phyloP scores from a whole-genome alignment of 2,113 vertebrate genomes.

The Leucoraja erinaceus region DNA sequence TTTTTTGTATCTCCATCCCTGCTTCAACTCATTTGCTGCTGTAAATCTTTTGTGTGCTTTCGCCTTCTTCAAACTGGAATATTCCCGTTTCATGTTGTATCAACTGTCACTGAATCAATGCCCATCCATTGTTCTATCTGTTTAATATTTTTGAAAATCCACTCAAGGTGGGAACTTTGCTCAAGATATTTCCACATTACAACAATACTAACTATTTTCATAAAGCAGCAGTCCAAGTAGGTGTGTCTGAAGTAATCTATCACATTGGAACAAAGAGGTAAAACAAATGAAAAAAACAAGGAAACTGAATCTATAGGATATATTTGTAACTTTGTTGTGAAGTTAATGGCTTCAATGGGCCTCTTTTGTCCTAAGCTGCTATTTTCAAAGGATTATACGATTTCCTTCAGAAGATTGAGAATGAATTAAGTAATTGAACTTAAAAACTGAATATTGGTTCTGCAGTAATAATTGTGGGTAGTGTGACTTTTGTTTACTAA shows the following conservation, averaged over 20 bases:
- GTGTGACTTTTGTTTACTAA: background rate
- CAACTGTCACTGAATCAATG: background rate
- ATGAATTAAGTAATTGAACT: conserved; percentile 30
- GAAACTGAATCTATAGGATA: background rate
- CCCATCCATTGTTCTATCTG: background rate
- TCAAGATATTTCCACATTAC: background rate
- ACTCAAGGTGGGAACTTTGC: background rate
- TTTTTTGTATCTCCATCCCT: background rate
- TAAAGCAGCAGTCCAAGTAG: background rate
- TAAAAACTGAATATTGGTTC: conserved; percentile 26
- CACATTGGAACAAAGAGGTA: background rate
- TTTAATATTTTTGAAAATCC: background rate
- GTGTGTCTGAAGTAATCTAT: background rate
- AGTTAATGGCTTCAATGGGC: background rate
- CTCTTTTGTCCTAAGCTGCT: conserved; percentile 7
- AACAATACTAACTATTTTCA: background rate
- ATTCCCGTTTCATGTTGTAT: background rate
- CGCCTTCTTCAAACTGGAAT: background rate
- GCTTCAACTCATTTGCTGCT: background rate
- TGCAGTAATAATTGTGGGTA: background rate
- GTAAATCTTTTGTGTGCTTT: background rate
- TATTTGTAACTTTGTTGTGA: background rate
- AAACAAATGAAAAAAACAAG: background rate
- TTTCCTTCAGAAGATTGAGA: background rate
- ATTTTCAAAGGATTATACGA: conserved; percentile 18